Percentiles rank a stretch among this genome's conserved stretches.
These are phyloP conservation scores for Criorhina ranunculi DNA, from an alignment of 2,888 invertebrate species.

Conservation along the genomic window DNA sequence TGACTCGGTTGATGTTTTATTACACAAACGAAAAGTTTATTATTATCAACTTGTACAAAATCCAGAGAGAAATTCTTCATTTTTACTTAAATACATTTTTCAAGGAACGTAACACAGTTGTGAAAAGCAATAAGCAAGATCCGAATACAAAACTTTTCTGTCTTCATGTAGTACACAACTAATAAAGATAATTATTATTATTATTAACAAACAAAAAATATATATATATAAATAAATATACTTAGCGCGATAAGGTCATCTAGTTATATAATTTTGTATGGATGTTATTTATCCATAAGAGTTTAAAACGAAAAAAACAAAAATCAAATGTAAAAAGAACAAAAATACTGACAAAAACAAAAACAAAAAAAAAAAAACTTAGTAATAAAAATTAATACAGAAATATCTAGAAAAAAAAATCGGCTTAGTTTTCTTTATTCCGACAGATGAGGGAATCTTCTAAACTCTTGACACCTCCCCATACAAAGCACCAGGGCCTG, in stretches of 20 bases:
- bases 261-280: constrained; percentile 68
- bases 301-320: constrained; percentile 49
- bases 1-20: constrained; percentile 32
- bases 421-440: constrained; percentile 2
- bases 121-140: constrained; percentile 14
- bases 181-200: constrained; percentile 43
- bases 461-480: no score
- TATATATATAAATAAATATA: constrained; percentile 48
- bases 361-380: constrained; percentile 19
- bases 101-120: constrained; percentile 29
- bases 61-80: constrained; percentile 24
- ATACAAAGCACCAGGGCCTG: no score
- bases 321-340: constrained; percentile 36
- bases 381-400: constrained; percentile 44
- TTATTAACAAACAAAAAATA: constrained; percentile 35
- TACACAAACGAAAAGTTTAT: constrained; percentile 31
- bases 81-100: constrained; percentile 38
- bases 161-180: constrained; percentile 41
- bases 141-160: constrained; percentile 30
- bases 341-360: constrained; percentile 38
- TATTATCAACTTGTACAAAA: constrained; percentile 69
- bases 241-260: constrained; percentile 50
- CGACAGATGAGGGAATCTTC: no score
- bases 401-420: constrained; percentile 26
- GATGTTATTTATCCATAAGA: constrained; percentile 65